phyloP scores from a whole-genome alignment of 2,113 vertebrate species.

The Amphiprion ocellaris region DNA sequence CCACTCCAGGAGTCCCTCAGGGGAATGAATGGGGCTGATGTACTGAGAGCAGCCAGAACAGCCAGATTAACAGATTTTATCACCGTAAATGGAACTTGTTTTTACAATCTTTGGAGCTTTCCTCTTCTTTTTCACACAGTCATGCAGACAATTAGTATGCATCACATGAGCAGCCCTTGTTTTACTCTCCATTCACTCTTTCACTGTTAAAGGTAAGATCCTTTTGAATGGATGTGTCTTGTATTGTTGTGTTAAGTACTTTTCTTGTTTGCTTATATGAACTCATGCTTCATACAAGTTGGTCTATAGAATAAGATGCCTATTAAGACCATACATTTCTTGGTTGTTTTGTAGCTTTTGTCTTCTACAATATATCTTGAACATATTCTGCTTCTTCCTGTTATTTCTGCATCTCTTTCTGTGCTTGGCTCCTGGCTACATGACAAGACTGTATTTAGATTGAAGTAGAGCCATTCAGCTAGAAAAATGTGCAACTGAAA shows the following conservation, averaged over 20 bases:
- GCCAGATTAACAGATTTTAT: slow-evolving; percentile 77
- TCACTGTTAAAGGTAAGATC: slow-evolving; percentile 16
- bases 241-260: not conserved
- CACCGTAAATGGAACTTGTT: slow-evolving; percentile 65
- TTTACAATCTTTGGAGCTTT: slow-evolving; percentile 59
- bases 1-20: slow-evolving; percentile 67
- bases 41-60: slow-evolving; percentile 45
- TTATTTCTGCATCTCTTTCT: slow-evolving; percentile 24
- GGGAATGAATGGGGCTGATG: slow-evolving; percentile 63
- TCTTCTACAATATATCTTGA: not conserved
- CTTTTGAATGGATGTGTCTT: slow-evolving; percentile 28
- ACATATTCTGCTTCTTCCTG: slow-evolving; percentile 3
- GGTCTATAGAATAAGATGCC: no score
- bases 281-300: no score
- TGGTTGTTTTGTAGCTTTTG: no score
- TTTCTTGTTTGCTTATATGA: no score
- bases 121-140: slow-evolving; percentile 44
- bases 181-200: slow-evolving; percentile 5
- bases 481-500: slow-evolving; percentile 34
- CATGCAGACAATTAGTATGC: slow-evolving; percentile 60
- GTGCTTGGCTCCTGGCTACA: slow-evolving; percentile 11
- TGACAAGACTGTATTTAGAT: slow-evolving; percentile 39
- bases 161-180: slow-evolving; percentile 13
- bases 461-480: slow-evolving; percentile 28
- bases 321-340: not conserved